A percentile compares a stretch with the other conserved stretches of the same genome.
Evolutionary conservation across 2,113 vertebrate genomes (phyloP).

Genomic region (Trichechus manatus): DNA sequence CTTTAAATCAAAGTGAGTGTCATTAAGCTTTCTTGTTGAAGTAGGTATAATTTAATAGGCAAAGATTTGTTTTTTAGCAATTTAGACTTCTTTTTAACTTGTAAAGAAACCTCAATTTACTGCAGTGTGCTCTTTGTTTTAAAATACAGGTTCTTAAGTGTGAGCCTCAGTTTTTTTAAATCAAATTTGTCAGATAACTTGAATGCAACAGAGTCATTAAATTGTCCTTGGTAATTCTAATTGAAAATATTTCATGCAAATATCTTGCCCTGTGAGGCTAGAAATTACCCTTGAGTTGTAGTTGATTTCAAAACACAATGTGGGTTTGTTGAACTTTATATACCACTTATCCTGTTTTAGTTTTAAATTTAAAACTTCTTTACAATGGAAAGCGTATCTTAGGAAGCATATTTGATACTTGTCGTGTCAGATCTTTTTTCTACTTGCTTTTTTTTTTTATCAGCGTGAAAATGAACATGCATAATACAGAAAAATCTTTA

Average conservation of each 20-base stretch:
- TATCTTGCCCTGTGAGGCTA: conserved; percentile 49
- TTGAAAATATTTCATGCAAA: conserved; percentile 72
- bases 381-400: not conserved
- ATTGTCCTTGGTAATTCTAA: conserved; percentile 73
- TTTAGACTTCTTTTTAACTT: conserved; percentile 25
- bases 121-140: conserved; percentile 46
- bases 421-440: conserved; percentile 13
- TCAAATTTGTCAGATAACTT: conserved; percentile 61
- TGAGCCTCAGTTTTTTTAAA: conserved; percentile 49
- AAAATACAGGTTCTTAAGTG: conserved; percentile 29
- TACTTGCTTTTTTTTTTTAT: conserved; percentile 27
- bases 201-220: conserved; percentile 59
- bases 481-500: conserved; percentile 60
- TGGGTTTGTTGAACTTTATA: not conserved
- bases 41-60: not conserved
- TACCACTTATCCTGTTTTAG: not conserved
- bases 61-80: conserved; percentile 3
- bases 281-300: conserved; percentile 57
- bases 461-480: conserved; percentile 62
- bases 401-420: conserved; percentile 30
- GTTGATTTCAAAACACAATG: conserved; percentile 44
- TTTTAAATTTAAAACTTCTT: conserved; percentile 47
- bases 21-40: conserved; percentile 25
- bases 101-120: conserved; percentile 5
- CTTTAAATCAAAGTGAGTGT: conserved; percentile 43